Percentiles rank a stretch among this genome's conserved stretches.
Evolutionary conservation across 2,797 vertebrate species (phyloP).

Genomic region (Steatocranus sp.): DNA sequence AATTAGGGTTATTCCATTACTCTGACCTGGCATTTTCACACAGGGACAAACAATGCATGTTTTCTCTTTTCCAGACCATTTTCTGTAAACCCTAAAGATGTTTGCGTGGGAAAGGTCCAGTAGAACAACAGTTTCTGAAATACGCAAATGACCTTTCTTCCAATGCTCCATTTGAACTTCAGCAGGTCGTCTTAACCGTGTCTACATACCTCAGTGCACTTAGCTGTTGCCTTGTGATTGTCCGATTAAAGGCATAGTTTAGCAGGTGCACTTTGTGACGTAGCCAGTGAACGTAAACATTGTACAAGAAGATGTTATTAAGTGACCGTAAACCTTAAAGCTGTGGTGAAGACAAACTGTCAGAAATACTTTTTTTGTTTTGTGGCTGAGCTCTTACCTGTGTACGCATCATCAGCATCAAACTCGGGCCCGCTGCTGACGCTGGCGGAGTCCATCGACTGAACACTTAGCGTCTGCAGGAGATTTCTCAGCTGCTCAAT

Average conservation of each 20-base stretch:
- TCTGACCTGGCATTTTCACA: not conserved
- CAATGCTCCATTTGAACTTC: accelerated
- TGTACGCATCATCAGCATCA: constrained; percentile 78
- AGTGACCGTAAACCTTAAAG: not conserved
- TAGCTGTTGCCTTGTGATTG: not conserved
- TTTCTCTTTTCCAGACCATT: not conserved
- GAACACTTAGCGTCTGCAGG: constrained; percentile 87
- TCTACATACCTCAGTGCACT: not conserved
- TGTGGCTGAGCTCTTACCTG: constrained; percentile 17
- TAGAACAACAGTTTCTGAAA: not conserved
- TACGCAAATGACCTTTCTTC: not conserved
- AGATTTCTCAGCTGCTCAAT: constrained; percentile 95
- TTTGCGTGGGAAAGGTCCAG: not conserved
- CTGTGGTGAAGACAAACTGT: not conserved
- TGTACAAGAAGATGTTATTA: accelerated
- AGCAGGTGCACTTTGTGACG: not conserved
- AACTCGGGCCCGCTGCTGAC: constrained; percentile 90
- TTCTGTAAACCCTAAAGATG: not conserved
- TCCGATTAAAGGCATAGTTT: accelerated
- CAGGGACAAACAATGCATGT: not conserved
- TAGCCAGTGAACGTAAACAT: not conserved
- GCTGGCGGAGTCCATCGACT: constrained; percentile 88
- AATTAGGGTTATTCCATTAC: not conserved
- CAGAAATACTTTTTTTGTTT: accelerated
- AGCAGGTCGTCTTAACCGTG: not conserved